phyloP scores from a whole-genome alignment of 2,888 invertebrate genomes.

The Anthophora plumipes region DNA sequence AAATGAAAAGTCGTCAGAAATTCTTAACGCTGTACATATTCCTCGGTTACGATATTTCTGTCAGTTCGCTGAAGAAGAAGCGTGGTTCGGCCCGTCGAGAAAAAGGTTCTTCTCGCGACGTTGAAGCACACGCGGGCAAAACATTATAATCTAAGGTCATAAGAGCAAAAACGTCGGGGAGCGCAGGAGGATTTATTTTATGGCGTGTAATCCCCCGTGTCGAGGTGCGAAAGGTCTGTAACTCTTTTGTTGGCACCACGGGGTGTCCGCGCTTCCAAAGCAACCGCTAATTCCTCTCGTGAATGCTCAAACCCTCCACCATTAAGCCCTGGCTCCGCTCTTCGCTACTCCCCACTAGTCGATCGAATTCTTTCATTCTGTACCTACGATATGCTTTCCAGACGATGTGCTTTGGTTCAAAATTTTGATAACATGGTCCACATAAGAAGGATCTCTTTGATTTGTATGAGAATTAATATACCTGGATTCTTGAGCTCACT shows the following conservation, averaged over 20 bases:
- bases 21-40: not conserved
- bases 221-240: constrained; percentile 83
- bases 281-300: constrained; percentile 81
- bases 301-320: constrained; percentile 64
- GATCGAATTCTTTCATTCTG: constrained; percentile 33
- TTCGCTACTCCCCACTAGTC: constrained; percentile 13
- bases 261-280: constrained; percentile 79
- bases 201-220: constrained; percentile 82
- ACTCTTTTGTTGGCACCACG: constrained; percentile 83
- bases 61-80: too few relatives aligned
- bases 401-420: too few relatives aligned
- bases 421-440: too few relatives aligned
- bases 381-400: constrained; percentile 21
- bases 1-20: not conserved
- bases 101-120: constrained; percentile 52
- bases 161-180: constrained; percentile 60
- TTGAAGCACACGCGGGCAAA: constrained; percentile 75
- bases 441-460: too few relatives aligned
- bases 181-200: constrained; percentile 80
- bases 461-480: too few relatives aligned
- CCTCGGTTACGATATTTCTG: not conserved
- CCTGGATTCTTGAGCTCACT: too few relatives aligned
- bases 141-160: constrained; percentile 80
- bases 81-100: too few relatives aligned
- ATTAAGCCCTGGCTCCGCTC: constrained; percentile 55